These are phyloP conservation scores for Alectura lathami DNA, from an alignment of 2,113 vertebrate genomes.

Conservation along the genomic window DNA sequence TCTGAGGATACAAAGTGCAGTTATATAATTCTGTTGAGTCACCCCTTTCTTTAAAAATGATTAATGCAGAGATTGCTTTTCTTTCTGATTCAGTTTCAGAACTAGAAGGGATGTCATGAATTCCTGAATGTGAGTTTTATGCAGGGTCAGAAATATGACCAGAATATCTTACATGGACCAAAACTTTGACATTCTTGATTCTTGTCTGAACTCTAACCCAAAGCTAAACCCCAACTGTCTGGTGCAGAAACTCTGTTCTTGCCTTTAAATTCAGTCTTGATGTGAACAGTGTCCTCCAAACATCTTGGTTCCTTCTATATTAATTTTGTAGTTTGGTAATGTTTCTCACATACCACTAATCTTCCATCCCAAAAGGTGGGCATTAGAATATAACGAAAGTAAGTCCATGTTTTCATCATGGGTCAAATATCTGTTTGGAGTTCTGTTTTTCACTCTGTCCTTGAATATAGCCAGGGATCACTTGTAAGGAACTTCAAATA, in stretches of 20 bases:
- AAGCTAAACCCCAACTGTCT: neutral
- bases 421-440: fast-evolving
- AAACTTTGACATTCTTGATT: neutral
- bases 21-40: neutral
- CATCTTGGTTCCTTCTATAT: fast-evolving
- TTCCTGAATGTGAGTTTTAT: neutral
- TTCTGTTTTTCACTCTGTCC: neutral
- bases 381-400: neutral
- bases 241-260: neutral
- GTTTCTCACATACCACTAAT: neutral
- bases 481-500: neutral
- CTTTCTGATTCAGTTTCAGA: neutral
- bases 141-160: neutral
- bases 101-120: neutral
- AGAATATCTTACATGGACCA: neutral
- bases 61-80: neutral
- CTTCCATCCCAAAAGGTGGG: neutral
- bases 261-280: neutral
- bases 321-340: neutral
- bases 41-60: neutral
- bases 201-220: neutral
- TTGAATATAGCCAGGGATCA: neutral
- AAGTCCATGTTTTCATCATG: neutral
- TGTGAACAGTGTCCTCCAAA: neutral
- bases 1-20: neutral